Base-by-base conservation (phyloP, 2,113 vertebrate genomes). In the Alexandromys fortis region DNA sequence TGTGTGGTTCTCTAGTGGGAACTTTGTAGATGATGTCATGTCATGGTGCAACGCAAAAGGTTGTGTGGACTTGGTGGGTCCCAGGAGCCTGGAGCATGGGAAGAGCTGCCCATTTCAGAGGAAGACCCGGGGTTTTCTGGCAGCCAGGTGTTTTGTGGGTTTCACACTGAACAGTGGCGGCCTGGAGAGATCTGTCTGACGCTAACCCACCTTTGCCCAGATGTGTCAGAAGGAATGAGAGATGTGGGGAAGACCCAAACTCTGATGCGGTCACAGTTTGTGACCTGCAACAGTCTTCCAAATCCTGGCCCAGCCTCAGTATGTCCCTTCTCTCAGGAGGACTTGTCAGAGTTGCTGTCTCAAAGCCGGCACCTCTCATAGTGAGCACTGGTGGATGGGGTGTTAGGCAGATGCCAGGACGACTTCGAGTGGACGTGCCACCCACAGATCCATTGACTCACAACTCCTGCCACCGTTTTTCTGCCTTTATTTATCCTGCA, bases 391-490 rank as follows among this genome's bases (percentile, higher is more conserved):
- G 94, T 76, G 30, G 91, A 97, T 61, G 72, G 72, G 96, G 90
- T n/a, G 96, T 90, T 58, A 49, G 94, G 73, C 85, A 12, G 2
- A 72, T 96, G 98, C 97, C 98, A 98, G 87, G 94, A 98, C 92
- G 97, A 49, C 97, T 98, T 97, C 97, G 0, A 0, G 19, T 0
- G 0, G 75, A 63, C 6, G 17, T 5, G 0, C 47, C 92, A 17
- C 94, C 90, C 7, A 0, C 0, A 0, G 88, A 96, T 91, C 30
- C 82, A 55, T 92, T 1, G 94, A 68, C 92, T 10, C 0, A 5
- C 0, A 22, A 42, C 1, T 3, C 61, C 89, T 14, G 30, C n/a
- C 0, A 0, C 61, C 0, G 0, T 35, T 77, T 38, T 38, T 17
- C 72, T 68, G 6, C 49, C 73, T 75, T 7, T 0, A 0, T 0